Percentiles rank a stretch among this genome's conserved stretches.
Evolutionary conservation across 2,113 vertebrate genomes (phyloP).

Genomic region (Riparia riparia): DNA sequence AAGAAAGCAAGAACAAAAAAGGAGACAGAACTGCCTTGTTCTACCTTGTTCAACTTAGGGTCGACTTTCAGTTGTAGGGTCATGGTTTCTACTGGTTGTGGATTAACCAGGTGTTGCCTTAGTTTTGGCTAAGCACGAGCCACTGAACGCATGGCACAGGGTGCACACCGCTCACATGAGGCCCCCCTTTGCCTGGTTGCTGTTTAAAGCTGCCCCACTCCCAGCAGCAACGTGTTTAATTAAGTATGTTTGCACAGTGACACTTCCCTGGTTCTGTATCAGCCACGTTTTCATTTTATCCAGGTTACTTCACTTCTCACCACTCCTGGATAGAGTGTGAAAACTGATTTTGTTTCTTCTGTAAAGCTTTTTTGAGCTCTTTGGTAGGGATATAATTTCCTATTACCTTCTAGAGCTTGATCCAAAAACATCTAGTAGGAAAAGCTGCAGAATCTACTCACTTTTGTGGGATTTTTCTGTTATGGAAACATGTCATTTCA

Average conservation of each 20-base stretch:
- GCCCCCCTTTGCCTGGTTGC: not conserved
- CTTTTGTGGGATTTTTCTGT: not conserved
- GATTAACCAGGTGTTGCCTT: not conserved
- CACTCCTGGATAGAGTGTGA: not conserved
- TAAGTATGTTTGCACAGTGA: not conserved
- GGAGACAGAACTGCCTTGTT: not conserved
- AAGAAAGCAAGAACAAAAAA: not conserved
- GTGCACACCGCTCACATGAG: not conserved
- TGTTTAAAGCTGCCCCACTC: not conserved
- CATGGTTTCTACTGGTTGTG: not conserved
- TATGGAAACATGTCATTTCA: not conserved
- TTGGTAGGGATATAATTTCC: not conserved
- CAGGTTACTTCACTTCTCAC: not conserved
- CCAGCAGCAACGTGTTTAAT: not conserved
- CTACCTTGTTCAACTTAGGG: not conserved
- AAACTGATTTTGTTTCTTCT: conserved; percentile 1
- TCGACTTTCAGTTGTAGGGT: not conserved
- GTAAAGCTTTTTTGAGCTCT: not conserved
- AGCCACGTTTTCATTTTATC: not conserved
- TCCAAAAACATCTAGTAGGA: not conserved
- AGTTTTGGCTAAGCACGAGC: not conserved
- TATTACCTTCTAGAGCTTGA: not conserved
- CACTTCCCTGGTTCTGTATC: not conserved
- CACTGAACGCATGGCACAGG: not conserved
- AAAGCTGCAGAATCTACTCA: not conserved